Evolutionary conservation across 2,888 invertebrate genomes (phyloP).

Genomic region (Baccha elongata): DNA sequence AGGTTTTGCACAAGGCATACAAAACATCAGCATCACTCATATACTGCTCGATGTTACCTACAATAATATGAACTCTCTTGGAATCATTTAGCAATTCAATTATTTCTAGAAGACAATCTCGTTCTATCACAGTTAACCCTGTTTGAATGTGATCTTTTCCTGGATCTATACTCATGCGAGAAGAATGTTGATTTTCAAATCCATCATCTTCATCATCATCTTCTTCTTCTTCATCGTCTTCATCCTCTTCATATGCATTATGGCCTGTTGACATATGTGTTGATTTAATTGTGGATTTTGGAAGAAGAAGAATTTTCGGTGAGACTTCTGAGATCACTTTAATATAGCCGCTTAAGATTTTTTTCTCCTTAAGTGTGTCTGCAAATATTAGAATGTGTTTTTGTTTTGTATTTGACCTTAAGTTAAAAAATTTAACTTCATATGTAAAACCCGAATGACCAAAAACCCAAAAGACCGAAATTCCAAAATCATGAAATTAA

Average conservation of each 20-base stretch:
- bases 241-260: constrained; percentile 76
- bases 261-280: constrained; percentile 74
- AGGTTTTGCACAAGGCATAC: constrained; percentile 89
- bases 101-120: constrained; percentile 78
- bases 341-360: constrained; percentile 78
- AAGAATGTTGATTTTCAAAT: constrained; percentile 77
- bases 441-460: not conserved
- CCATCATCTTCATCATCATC: constrained; percentile 76
- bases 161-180: constrained; percentile 58
- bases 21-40: constrained; percentile 84
- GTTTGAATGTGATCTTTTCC: constrained; percentile 16
- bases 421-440: not conserved
- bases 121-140: constrained; percentile 78
- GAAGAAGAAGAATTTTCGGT: constrained; percentile 79
- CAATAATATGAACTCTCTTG: constrained; percentile 84
- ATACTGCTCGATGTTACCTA: constrained; percentile 81
- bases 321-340: constrained; percentile 80
- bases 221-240: constrained; percentile 78
- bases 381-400: not conserved
- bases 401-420: not conserved
- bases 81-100: constrained; percentile 87
- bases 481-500: no score
- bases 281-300: constrained; percentile 78
- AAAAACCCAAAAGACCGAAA: no score
- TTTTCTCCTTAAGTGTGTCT: constrained; percentile 77